Conservation (phyloP, 2,888 invertebrate genomes). For the Heliconius hortense region DNA sequence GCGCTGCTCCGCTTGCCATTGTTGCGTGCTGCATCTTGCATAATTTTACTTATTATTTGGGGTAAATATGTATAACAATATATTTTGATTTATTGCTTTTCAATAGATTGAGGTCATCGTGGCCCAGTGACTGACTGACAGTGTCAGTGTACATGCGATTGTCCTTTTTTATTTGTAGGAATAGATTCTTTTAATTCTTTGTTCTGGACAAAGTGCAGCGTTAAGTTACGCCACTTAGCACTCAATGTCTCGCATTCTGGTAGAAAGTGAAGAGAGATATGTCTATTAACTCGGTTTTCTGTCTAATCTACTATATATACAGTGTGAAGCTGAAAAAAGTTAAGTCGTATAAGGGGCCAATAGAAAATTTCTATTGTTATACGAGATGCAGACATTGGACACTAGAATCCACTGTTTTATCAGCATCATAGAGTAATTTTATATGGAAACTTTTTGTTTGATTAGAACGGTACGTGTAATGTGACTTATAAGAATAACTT, state of each 20-base stretch:
- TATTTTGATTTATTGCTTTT: conserved; percentile 4
- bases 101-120: neutral
- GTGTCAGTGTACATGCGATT: too few species aligned
- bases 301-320: neutral
- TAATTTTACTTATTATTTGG: conserved; percentile 26
- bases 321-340: neutral
- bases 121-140: too few species aligned
- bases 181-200: too few species aligned
- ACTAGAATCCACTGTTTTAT: neutral
- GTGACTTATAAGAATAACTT: neutral
- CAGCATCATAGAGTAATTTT: neutral
- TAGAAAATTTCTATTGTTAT: neutral
- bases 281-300: neutral
- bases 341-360: too few species aligned
- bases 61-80: neutral
- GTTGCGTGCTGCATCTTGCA: conserved; percentile 36
- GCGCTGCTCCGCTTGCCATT: conserved; percentile 30
- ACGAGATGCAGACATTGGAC: neutral
- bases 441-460: neutral
- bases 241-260: too few species aligned
- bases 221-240: neutral
- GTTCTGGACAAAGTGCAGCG: neutral
- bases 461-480: neutral
- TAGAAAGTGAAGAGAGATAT: too few species aligned
- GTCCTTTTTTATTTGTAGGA: too few species aligned